Percentiles rank a stretch among this genome's conserved stretches.
Conservation (phyloP, 2,113 vertebrate species). For the Siphamia tubifer region DNA sequence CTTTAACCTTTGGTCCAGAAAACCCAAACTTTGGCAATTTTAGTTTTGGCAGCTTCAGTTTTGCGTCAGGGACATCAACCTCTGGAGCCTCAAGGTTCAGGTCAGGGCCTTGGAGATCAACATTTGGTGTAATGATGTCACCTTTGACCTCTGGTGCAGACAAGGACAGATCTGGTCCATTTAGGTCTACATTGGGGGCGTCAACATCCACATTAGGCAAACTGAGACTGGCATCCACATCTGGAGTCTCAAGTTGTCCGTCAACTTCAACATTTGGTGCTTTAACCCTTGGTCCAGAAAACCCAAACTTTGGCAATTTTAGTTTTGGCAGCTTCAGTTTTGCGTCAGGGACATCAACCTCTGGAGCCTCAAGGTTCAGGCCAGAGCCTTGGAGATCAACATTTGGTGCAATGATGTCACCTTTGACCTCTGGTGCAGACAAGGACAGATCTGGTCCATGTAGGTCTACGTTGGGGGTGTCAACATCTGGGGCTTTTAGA, state of each 20-base stretch:
- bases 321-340: too few species aligned
- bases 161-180: background rate
- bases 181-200: too few species aligned
- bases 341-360: too few species aligned
- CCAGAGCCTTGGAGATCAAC: background rate
- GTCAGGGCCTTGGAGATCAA: slow-evolving; percentile 16
- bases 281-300: too few species aligned
- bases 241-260: too few species aligned
- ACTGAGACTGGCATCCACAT: too few species aligned
- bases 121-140: background rate
- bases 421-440: too few species aligned
- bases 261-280: too few species aligned
- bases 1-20: background rate
- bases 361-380: background rate
- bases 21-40: slow-evolving; percentile 57
- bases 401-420: background rate
- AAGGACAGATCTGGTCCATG: too few species aligned
- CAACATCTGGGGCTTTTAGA: slow-evolving; percentile 21
- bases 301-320: too few species aligned
- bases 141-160: background rate
- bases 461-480: slow-evolving; percentile 31
- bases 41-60: slow-evolving; percentile 48
- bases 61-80: slow-evolving; percentile 35
- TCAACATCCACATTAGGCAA: background rate
- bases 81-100: slow-evolving; percentile 48